Percentiles rank a stretch among this genome's conserved stretches.
phyloP scores from a whole-genome alignment of 1,140 invertebrate species.

The Thaumatotibia leucotreta region DNA sequence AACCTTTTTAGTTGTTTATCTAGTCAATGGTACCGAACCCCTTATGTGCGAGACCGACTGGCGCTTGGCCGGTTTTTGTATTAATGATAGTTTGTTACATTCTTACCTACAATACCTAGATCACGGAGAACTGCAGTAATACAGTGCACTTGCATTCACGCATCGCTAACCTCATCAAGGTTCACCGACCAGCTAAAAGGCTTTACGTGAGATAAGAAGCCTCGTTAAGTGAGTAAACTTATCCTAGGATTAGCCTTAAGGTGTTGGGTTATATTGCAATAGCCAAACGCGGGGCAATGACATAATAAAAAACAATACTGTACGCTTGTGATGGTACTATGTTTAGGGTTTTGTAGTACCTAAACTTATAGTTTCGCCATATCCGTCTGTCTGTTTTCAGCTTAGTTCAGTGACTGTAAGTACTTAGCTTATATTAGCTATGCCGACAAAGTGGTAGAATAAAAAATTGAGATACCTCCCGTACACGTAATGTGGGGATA shows the following conservation, averaged over 20 bases:
- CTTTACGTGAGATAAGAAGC: conserved; percentile 32
- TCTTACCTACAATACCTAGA: neutral
- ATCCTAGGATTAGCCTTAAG: conserved; percentile 29
- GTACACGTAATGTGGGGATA: too few species aligned
- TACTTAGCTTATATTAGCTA: too few species aligned
- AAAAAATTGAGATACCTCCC: too few species aligned
- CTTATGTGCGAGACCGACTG: too few species aligned
- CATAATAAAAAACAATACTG: neutral
- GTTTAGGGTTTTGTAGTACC: neutral
- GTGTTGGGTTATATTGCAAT: neutral
- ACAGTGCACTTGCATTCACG: neutral
- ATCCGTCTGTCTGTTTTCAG: too few species aligned
- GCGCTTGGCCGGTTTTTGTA: too few species aligned
- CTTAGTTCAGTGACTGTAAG: too few species aligned
- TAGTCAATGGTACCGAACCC: too few species aligned
- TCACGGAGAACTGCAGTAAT: neutral
- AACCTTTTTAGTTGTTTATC: too few species aligned
- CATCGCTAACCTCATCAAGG: conserved; percentile 17
- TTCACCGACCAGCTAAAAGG: conserved; percentile 38
- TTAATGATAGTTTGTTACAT: too few species aligned
- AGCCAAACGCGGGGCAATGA: neutral
- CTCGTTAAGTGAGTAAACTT: conserved; percentile 29
- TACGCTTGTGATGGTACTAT: neutral
- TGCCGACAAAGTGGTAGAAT: too few species aligned
- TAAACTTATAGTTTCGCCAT: too few species aligned